Conservation (phyloP, 2,113 vertebrate genomes). For the Cnemophilus loriae region DNA sequence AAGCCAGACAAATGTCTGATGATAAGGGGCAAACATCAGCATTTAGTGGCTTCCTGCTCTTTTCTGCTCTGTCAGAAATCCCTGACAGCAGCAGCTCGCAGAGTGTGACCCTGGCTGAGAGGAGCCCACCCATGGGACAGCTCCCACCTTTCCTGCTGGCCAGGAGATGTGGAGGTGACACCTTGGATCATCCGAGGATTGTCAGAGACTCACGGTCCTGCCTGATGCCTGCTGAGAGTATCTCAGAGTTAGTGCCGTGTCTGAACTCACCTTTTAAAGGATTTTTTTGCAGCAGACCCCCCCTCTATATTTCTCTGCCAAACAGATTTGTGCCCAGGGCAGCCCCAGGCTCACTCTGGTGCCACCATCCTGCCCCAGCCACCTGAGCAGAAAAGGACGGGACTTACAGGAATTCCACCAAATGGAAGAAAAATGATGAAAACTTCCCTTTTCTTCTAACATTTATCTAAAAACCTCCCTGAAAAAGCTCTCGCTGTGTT, state of each 20-base stretch:
- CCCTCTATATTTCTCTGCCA: background rate
- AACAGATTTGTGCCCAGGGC: no score
- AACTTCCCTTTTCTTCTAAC: background rate
- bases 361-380: background rate
- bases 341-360: background rate
- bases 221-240: rapidly evolving
- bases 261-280: background rate
- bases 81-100: background rate
- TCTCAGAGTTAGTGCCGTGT: background rate
- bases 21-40: background rate
- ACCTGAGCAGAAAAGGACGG: background rate
- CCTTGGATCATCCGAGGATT: background rate
- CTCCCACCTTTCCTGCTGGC: background rate
- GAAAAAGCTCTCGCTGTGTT: background rate
- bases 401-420: background rate
- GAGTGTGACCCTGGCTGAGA: background rate
- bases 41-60: background rate
- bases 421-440: background rate
- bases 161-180: background rate
- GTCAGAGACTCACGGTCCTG: rapidly evolving
- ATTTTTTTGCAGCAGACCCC: background rate
- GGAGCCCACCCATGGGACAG: background rate
- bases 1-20: background rate
- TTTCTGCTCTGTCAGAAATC: background rate
- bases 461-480: background rate